Percentiles rank a stretch among this genome's conserved stretches.
phyloP scores from a whole-genome alignment of 2,797 vertebrate genomes.

The Scomberomorus guttatus region DNA sequence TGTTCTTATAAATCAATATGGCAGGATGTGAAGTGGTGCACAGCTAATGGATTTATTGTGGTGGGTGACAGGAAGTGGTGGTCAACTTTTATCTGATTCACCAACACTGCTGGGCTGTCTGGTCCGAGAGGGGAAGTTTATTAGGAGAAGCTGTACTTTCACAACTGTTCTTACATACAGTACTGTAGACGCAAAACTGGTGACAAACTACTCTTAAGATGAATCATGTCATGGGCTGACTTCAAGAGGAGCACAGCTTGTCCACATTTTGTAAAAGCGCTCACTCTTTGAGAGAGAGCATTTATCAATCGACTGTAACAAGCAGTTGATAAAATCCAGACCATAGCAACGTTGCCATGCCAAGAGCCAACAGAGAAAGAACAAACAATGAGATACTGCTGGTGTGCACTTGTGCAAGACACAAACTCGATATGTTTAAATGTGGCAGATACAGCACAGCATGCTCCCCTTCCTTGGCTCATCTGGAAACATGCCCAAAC shows the following conservation, averaged over 20 bases:
- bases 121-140: slow-evolving; percentile 50
- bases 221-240: neutral
- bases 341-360: slow-evolving; percentile 36
- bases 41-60: slow-evolving; percentile 79
- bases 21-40: slow-evolving; percentile 74
- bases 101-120: slow-evolving; percentile 34
- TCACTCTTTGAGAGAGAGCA: neutral
- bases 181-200: neutral
- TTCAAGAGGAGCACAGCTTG: slow-evolving; percentile 9
- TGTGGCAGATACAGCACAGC: slow-evolving; percentile 44
- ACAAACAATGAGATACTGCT: slow-evolving; percentile 50
- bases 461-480: slow-evolving; percentile 24
- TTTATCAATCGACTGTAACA: slow-evolving; percentile 60
- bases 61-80: slow-evolving; percentile 77
- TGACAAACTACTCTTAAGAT: neutral
- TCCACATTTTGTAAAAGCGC: slow-evolving; percentile 20
- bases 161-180: neutral
- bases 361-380: slow-evolving; percentile 50
- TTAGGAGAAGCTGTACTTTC: slow-evolving; percentile 29
- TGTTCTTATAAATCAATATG: slow-evolving; percentile 78
- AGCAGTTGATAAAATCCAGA: slow-evolving; percentile 74
- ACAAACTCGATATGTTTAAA: slow-evolving; percentile 50
- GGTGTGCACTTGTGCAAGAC: slow-evolving; percentile 62
- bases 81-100: slow-evolving; percentile 67
- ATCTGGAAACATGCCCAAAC: slow-evolving; percentile 53